Conservation (phyloP, 2,797 vertebrate species). For the Chloroceryle inda region DNA sequence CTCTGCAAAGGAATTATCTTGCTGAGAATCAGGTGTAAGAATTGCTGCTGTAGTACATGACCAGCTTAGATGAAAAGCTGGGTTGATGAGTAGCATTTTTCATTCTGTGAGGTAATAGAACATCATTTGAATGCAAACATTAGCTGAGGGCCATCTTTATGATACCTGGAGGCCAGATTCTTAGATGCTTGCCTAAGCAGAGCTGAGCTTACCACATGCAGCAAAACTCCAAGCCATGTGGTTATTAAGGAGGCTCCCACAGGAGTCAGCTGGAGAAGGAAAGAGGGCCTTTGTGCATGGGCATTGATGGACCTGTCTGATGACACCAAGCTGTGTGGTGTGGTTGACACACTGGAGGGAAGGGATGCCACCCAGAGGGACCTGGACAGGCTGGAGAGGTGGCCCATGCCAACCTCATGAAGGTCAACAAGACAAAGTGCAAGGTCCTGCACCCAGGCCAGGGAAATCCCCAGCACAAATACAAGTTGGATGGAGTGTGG, state of each 20-base stretch:
- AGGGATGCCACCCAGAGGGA: too few relatives aligned
- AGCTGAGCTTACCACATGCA: not conserved
- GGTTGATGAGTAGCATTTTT: slow-evolving; percentile 12
- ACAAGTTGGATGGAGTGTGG: too few relatives aligned
- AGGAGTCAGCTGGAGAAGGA: not conserved
- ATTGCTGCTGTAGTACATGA: not conserved
- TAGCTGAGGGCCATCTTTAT: not conserved
- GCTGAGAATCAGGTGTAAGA: slow-evolving; percentile 31
- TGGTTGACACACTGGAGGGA: too few relatives aligned
- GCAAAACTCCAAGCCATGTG: not conserved
- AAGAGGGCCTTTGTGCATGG: not conserved
- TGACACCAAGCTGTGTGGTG: too few relatives aligned
- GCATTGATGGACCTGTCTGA: not conserved
- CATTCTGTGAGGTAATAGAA: not conserved
- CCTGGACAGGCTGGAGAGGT: too few relatives aligned
- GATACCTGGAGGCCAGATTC: not conserved
- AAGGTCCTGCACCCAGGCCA: too few relatives aligned
- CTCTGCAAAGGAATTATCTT: slow-evolving; percentile 57
- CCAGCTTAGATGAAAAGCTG: slow-evolving; percentile 33
- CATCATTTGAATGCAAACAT: not conserved
- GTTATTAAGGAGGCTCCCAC: not conserved
- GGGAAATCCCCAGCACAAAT: too few relatives aligned
- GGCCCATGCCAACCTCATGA: too few relatives aligned
- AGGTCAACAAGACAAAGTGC: too few relatives aligned
- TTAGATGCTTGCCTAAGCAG: slow-evolving; percentile 14